phyloP scores from a whole-genome alignment of 2,113 vertebrate species.

The Calyptomena viridis region DNA sequence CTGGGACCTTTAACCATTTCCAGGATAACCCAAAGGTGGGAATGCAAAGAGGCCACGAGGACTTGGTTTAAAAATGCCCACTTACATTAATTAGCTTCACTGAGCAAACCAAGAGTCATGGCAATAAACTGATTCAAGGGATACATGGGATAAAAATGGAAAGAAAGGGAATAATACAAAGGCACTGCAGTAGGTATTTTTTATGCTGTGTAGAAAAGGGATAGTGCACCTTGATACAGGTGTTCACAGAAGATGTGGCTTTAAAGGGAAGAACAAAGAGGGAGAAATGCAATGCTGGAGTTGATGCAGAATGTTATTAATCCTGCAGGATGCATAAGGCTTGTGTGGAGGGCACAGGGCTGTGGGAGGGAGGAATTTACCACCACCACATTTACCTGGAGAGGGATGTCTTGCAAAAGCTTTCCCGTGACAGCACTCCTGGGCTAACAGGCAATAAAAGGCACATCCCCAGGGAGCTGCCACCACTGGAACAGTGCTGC shows the following conservation, averaged over 20 bases:
- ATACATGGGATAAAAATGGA: rapidly evolving
- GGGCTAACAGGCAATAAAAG: neutral
- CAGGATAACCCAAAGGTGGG: neutral
- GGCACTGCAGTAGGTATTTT: neutral
- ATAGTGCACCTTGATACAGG: neutral
- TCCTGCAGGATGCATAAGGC: neutral
- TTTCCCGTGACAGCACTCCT: neutral
- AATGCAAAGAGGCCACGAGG: neutral
- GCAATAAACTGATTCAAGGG: neutral
- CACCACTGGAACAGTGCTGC: neutral
- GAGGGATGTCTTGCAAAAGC: neutral
- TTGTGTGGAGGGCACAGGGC: neutral
- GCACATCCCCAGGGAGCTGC: neutral
- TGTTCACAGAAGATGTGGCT: rapidly evolving
- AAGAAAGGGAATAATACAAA: neutral
- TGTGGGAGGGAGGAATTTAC: neutral
- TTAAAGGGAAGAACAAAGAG: neutral
- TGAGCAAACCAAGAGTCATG: neutral
- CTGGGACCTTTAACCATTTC: neutral
- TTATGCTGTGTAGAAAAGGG: neutral
- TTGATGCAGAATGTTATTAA: neutral
- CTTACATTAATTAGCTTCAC: neutral
- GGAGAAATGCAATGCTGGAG: neutral
- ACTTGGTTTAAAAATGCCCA: neutral
- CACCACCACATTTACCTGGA: neutral